Conservation (phyloP, 2,888 invertebrate species). For the Pachymerium ferrugineum region DNA sequence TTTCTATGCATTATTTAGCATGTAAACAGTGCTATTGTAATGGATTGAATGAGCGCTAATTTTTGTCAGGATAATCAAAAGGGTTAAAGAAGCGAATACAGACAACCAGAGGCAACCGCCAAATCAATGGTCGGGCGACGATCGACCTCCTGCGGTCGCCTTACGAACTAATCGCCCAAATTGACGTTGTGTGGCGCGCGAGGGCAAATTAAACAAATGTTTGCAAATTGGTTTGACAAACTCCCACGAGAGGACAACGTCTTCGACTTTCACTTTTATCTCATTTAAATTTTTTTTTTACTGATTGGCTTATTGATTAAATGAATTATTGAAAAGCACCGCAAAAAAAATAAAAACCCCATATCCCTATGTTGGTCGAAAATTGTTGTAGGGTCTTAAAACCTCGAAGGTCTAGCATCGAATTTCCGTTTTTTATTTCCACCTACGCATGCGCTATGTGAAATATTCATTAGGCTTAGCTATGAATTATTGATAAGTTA, state of each 20-base stretch:
- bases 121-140: background rate
- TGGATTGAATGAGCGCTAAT: background rate
- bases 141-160: conserved; percentile 27
- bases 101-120: background rate
- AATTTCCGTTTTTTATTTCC: background rate
- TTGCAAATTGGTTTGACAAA: conserved; percentile 27
- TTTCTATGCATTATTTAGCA: too few species aligned
- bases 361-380: too few species aligned
- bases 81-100: background rate
- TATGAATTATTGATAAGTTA: conserved; percentile 25
- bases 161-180: conserved; percentile 8
- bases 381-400: background rate
- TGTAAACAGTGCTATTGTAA: too few species aligned
- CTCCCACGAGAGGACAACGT: background rate
- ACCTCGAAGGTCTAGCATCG: background rate
- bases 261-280: background rate
- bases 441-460: conserved; percentile 8
- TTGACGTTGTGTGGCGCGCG: conserved; percentile 5
- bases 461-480: conserved; percentile 22
- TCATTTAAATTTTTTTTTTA: background rate
- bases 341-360: background rate
- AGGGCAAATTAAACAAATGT: conserved; percentile 30
- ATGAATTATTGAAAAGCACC: background rate
- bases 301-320: too few species aligned
- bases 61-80: background rate